These are phyloP conservation scores for Drosophila paramelanica DNA, from an alignment of 2,888 invertebrate genomes.

Conservation along the genomic window DNA sequence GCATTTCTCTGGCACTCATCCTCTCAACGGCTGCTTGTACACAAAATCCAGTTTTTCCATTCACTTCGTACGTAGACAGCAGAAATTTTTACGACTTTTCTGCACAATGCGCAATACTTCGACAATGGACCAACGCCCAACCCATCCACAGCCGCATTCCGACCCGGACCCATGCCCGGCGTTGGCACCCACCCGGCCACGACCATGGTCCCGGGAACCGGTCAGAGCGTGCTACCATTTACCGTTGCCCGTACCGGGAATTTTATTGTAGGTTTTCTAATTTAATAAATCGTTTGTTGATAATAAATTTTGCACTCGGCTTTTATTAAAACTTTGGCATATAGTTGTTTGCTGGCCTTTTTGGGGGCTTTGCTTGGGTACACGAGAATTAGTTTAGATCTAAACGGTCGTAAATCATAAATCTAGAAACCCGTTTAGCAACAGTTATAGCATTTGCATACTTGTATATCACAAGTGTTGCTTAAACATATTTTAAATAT, in stretches of 20 bases:
- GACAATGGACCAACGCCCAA: slow-evolving; percentile 71
- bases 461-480: too few species aligned
- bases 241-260: slow-evolving; percentile 39
- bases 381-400: neutral
- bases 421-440: neutral
- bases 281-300: slow-evolving; percentile 79
- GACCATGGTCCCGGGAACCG: slow-evolving; percentile 15
- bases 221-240: slow-evolving; percentile 36
- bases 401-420: neutral
- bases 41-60: slow-evolving; percentile 54
- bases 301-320: slow-evolving; percentile 70
- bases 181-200: slow-evolving; percentile 7
- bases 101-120: slow-evolving; percentile 77
- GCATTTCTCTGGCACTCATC: slow-evolving; percentile 35
- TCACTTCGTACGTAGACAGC: slow-evolving; percentile 67
- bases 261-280: slow-evolving; percentile 69
- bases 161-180: slow-evolving; percentile 5
- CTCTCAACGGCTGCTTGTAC: slow-evolving; percentile 17
- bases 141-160: slow-evolving; percentile 29
- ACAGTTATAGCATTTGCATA: too few species aligned
- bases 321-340: slow-evolving; percentile 65
- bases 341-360: slow-evolving; percentile 20
- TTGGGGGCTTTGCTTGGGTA: neutral
- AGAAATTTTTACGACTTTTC: slow-evolving; percentile 81
- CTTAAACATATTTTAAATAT: too few species aligned